phyloP scores from a whole-genome alignment of 2,113 vertebrate species.

The Chamaea fasciata region DNA sequence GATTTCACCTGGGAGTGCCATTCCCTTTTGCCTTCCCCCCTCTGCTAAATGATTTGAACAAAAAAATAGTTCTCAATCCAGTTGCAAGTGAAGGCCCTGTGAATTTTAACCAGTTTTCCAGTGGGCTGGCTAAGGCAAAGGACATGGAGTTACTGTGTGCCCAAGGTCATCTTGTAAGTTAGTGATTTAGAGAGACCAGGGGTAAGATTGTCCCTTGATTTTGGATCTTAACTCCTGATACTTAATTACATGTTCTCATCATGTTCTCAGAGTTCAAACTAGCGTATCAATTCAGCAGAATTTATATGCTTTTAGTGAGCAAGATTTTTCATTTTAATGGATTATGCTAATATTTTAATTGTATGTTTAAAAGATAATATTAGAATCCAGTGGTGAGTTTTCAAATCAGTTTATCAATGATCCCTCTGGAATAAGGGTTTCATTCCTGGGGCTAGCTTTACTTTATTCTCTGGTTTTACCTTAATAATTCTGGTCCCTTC shows the following conservation, averaged over 20 bases:
- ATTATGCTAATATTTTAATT: neutral
- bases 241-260: neutral
- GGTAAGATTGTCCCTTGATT: neutral
- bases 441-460: neutral
- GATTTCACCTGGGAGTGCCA: neutral
- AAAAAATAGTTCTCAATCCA: neutral
- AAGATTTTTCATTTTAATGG: neutral
- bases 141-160: neutral
- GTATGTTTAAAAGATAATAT: neutral
- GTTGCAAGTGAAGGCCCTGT: neutral
- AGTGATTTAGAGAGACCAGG: neutral
- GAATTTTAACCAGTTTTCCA: neutral
- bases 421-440: neutral
- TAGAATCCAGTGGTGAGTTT: neutral
- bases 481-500: neutral
- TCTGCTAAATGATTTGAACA: neutral
- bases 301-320: neutral
- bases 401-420: neutral
- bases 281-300: neutral
- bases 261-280: neutral
- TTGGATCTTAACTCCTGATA: neutral
- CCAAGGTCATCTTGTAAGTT: neutral
- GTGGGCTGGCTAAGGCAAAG: constrained; percentile 2
- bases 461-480: neutral
- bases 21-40: rapidly evolving